Percentiles rank a stretch among this genome's conserved stretches.
Evolutionary conservation across 2,888 invertebrate species (phyloP).

Genomic region (Trachelus stipa): DNA sequence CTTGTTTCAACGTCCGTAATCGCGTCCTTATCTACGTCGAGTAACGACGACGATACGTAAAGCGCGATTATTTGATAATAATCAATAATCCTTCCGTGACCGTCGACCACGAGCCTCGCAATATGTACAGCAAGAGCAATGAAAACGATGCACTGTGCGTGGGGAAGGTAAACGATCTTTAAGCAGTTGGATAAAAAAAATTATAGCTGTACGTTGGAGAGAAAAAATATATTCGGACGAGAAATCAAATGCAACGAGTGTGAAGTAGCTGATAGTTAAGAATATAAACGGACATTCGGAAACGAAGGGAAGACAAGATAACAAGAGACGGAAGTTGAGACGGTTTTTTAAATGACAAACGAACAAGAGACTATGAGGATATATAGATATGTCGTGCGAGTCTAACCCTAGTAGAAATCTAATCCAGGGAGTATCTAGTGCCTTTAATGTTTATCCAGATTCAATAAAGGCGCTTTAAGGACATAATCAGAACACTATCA

Average conservation of each 20-base stretch:
- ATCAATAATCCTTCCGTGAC: conserved; percentile 7
- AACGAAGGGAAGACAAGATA: background rate
- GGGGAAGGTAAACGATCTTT: conserved; percentile 2
- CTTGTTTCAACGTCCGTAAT: background rate
- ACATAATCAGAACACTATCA: too few relatives aligned
- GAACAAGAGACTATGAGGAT: background rate
- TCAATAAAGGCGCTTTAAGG: too few relatives aligned
- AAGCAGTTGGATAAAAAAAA: background rate
- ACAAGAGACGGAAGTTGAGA: background rate
- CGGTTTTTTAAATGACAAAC: background rate
- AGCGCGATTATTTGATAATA: background rate
- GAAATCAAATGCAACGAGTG: background rate
- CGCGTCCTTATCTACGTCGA: background rate
- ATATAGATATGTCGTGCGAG: background rate
- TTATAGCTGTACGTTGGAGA: background rate
- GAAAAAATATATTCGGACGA: background rate
- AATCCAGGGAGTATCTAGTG: background rate
- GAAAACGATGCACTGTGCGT: background rate
- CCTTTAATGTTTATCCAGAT: too few relatives aligned
- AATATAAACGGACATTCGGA: background rate
- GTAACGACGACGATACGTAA: background rate
- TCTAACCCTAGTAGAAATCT: background rate
- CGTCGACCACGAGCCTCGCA: conserved; percentile 18
- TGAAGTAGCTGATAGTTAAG: background rate
- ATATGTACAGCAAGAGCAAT: background rate